Evolutionary conservation across 2,888 invertebrate genomes (phyloP), one percentile per base, ranked within the genome.

Genomic region (Scaeva pyrastri): DNA sequence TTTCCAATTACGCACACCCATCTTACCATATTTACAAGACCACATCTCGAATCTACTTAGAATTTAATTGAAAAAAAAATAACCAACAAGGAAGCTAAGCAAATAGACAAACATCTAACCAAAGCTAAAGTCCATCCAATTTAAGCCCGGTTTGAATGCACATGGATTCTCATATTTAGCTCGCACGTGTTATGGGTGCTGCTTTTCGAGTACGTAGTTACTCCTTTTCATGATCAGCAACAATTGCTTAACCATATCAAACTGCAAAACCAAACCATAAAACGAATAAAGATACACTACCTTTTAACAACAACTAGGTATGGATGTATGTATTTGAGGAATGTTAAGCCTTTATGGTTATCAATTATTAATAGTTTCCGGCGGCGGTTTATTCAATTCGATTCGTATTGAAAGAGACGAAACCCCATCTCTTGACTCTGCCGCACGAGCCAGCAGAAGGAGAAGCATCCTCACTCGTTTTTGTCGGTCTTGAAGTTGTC

Each of bases 1-100:
- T 84, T 68, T 79, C 50, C 74, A 79, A 79, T 84, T 84, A 84
- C 26, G 70, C 64, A 43, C n/a, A 66, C 43, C 71, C 73, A 64
- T 60, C 74, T 36, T 39, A 12, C 39, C 23, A 52, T 26, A 52
- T 21, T 14, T 23, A 19, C 6, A 23, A 58, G 50, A 50, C n/a
- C n/a, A n/a, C 48, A 71, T 52, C 45, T 58, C 26, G 21, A 72
- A 36, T 62, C 50, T 76, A 23, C 50, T 76, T 31, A 66, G 56
- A 76, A 76, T 70, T 62, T 39, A 26, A 75, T 45, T 31, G 55
- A 48, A 72, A 45, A 39, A 60, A 48, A 31, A 8, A 50, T 45
- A 64, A 26, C 36, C 1, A 62, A 62, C 48, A 31, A 48, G 48
- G 66, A 66, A 66, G 66, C 48, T 39, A 5, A 0, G 0, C 2